Base-by-base conservation (phyloP, 1,140 invertebrate species). In the Zaprionus tsacasi region DNA sequence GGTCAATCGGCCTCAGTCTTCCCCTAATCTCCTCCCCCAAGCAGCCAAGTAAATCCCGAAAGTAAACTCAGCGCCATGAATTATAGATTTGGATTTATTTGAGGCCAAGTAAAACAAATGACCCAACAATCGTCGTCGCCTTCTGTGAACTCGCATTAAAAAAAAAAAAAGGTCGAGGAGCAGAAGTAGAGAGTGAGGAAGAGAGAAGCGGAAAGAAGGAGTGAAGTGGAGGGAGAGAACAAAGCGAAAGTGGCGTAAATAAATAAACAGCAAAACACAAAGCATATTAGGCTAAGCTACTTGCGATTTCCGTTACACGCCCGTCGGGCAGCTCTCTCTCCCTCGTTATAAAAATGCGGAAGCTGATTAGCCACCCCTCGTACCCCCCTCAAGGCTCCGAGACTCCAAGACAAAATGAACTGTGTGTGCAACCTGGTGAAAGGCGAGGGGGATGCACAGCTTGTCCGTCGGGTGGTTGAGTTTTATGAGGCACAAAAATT, bases 1-100 rank as follows among this genome's bases (percentile, higher is more conserved):
- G 76, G 81, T 75, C 74, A 78, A 83, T 63, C 75, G 70, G 65
- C 27, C 30, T 8, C 30, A 12, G 43, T 52, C 17, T 36, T 57
- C 10, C 21, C 0, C 5, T 17, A n/a, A n/a, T 43, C 38, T 43
- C 30, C 30, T 6, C 8, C 0, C 45, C 21, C 43, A 25, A 3
- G 10, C 35, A 55, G 3, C 27, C 27, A 30, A 50, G 63, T 25
- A 76, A 76, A 73, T 76, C 79, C 78, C 68, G 68, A 70, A 78
- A 81, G 77, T 60, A 81, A 88, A 81, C 74, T 80, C 63, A 52
- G 56, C 58, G 54, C 57, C 75, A 89, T 89, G 85, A 89, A 89
- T 89, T 89, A 89, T 89, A 85, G 81, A 89, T 89, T 89, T 81
- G 85, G 85, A 89, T 89, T 89, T 89, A 89, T 89, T 89, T 89